Percentiles rank a stretch among this genome's conserved stretches.
phyloP scores from a whole-genome alignment of 2,797 vertebrate genomes.

The Erithacus rubecula region DNA sequence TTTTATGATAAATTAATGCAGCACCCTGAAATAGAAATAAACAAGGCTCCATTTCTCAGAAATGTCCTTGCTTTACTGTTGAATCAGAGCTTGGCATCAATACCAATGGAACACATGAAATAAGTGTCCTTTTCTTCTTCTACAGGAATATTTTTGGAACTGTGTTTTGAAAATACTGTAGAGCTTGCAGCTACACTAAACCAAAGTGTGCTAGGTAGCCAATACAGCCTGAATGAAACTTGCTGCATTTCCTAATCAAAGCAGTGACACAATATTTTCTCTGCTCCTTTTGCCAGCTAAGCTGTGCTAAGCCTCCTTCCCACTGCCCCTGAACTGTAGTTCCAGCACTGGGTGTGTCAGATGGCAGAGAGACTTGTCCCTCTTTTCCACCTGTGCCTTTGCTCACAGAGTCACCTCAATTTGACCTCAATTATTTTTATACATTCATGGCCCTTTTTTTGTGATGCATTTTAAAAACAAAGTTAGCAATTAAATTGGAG shows the following conservation, averaged over 20 bases:
- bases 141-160: not conserved
- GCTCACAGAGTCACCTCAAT: not conserved
- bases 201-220: not conserved
- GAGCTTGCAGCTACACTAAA: not conserved
- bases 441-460: not conserved
- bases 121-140: not conserved
- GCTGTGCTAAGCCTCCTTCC: not conserved
- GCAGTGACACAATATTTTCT: not conserved
- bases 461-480: not conserved
- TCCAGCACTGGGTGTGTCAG: not conserved
- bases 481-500: not conserved
- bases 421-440: not conserved
- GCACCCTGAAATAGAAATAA: slow-evolving; percentile 9
- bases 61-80: not conserved
- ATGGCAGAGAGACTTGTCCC: not conserved
- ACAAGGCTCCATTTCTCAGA: not conserved
- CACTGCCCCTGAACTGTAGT: not conserved
- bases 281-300: not conserved
- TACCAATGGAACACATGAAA: not conserved
- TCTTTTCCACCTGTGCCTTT: not conserved
- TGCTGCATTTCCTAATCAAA: not conserved
- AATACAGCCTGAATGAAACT: not conserved
- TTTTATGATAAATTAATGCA: slow-evolving; percentile 22
- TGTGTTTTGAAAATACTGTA: not conserved
- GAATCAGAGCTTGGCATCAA: slow-evolving; percentile 19